Percentiles rank a stretch among this genome's conserved stretches.
Evolutionary conservation across 2,888 invertebrate genomes (phyloP).

Genomic region (Eupithecia insigniata): DNA sequence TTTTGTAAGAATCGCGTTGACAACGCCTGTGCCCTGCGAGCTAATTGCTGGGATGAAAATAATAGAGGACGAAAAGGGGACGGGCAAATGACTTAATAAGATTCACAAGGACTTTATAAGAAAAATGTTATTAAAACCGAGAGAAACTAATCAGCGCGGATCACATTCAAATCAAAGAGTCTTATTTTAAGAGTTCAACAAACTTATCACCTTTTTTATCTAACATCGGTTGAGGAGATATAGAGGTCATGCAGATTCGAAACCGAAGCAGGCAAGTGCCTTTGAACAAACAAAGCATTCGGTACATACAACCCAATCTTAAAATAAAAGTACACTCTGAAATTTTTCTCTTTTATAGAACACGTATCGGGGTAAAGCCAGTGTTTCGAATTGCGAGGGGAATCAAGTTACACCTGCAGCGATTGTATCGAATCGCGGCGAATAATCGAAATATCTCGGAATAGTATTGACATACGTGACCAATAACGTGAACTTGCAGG

Average conservation of each 20-base stretch:
- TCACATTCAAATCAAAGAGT: neutral
- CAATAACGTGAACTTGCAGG: conserved; percentile 24
- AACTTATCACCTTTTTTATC: neutral
- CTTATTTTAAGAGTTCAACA: neutral
- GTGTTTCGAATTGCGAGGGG: conserved; percentile 20
- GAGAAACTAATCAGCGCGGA: neutral
- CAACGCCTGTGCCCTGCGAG: neutral
- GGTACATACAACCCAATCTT: conserved; percentile 11
- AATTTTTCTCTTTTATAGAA: conserved; percentile 33
- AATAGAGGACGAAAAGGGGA: neutral
- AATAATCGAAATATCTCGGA: conserved; percentile 36
- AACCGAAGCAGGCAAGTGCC: neutral
- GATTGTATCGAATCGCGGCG: conserved; percentile 32
- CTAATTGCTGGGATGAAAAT: neutral
- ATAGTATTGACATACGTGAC: conserved; percentile 42
- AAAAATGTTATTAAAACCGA: neutral
- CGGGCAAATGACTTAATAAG: neutral
- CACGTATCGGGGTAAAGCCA: conserved; percentile 8
- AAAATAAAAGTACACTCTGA: conserved; percentile 24
- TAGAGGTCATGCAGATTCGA: neutral
- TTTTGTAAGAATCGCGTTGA: neutral
- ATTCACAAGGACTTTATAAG: neutral
- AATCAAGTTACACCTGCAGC: conserved; percentile 36
- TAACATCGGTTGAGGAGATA: neutral
- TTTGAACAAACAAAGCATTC: neutral